Evolutionary conservation across 2,888 invertebrate genomes (phyloP), one percentile per base, ranked within the genome.

Genomic region (Minunthozetes semirufus): DNA sequence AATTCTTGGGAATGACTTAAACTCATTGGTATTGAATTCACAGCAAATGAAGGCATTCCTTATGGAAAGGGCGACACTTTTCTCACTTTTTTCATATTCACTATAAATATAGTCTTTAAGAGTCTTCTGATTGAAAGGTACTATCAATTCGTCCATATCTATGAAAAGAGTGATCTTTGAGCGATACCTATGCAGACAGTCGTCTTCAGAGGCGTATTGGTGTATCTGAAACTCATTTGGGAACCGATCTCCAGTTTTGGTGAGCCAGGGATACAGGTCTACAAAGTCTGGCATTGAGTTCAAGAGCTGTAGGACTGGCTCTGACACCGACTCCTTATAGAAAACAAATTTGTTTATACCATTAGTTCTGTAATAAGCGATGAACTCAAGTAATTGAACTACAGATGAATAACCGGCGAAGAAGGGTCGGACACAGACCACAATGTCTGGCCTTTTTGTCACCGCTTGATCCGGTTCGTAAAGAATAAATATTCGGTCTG

Each of bases 321-420:
- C 61, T 0, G 27, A 27, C 0, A 61, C 29, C 9, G 27, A 27
- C 5, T 61, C 61, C 25, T 25, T 27, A 61, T 61, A 61, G 5
- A 61, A 22, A 27, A 61, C 27, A 27, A 61, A 5, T 61, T 61
- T 61, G 1, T 61, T 27, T 1, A 61, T 15, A 1, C 61, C 61
- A 25, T 61, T 61, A 27, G 29, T 17, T 27, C 61, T 22, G 27
- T 61, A 61, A 61, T 61, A 61, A 61, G 61, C 61, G 29, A 61
- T 61, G 27, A 61, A 61, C 25, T 61, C 61, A 29, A 61, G 22
- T 22, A 61, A 27, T 13, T 27, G 6, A 1, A 9, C 1, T 11
- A 61, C 29, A 1, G 27, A 27, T 15, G 19, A 17, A 25, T 61
- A 61, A 3, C 8, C 3, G 11, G 1, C 13, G 15, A 61, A 61